Conservation (phyloP, 2,888 invertebrate genomes). For the Exocentrus adspersus region DNA sequence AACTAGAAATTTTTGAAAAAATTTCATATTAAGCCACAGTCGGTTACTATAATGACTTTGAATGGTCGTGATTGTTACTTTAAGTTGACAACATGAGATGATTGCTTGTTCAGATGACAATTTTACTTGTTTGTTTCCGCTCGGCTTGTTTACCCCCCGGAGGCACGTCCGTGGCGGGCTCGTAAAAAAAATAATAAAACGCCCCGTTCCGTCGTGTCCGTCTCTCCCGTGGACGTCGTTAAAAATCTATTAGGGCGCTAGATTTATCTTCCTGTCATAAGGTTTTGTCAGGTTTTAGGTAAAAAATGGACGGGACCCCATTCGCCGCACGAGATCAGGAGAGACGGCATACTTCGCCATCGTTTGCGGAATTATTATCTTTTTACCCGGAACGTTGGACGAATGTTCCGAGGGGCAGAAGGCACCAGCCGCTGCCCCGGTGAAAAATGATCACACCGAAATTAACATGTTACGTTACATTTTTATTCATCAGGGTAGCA, state of each 20-base stretch:
- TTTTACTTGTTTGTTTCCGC: no score
- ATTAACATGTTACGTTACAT: no score
- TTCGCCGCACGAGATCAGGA: conserved; percentile 34
- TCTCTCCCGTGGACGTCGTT: conserved; percentile 47
- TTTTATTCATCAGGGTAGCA: no score
- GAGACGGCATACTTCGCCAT: conserved; percentile 24
- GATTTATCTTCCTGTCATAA: conserved; percentile 51
- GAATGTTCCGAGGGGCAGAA: conserved; percentile 13
- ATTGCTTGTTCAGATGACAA: no score
- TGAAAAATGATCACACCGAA: conserved; percentile 1
- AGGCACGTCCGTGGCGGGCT: conserved; percentile 16
- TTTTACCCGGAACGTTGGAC: conserved; percentile 32
- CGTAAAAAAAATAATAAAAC: conserved; percentile 37
- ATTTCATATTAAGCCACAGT: no score
- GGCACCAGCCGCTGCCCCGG: background rate
- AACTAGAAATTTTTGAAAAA: no score
- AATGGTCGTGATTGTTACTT: no score
- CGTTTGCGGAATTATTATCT: conserved; percentile 38
- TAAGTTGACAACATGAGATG: no score
- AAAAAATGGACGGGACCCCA: conserved; percentile 48
- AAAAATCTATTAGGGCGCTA: conserved; percentile 54
- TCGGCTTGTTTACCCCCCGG: no score
- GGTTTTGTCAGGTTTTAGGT: conserved; percentile 50
- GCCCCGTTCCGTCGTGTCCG: conserved; percentile 27
- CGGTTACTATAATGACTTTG: no score